Base-by-base conservation (phyloP, 2,113 vertebrate species). In the Phylloscopus whistleri region DNA sequence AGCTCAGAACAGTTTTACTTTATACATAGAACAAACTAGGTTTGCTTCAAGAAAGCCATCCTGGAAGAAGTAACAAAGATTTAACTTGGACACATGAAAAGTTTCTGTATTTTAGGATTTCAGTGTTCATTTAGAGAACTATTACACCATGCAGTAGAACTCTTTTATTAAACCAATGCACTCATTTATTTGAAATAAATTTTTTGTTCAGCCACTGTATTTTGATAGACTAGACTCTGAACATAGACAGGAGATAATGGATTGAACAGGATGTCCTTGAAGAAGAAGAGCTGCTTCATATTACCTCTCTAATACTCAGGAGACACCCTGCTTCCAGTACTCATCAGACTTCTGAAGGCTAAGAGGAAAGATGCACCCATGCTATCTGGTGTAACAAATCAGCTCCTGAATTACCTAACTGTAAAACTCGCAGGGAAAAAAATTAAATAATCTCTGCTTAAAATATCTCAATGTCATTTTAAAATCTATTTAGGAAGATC, bases 171-270 rank as follows among this genome's bases (percentile, higher is more conserved):
- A 97, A 97, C 96, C 91, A 97, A 16, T 86, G 68, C 31, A 87
- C 93, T 96, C 89, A 95, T 97, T 95, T 97, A 95, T 92, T 83
- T 96, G 93, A 97, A 96, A 97, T 97, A 94, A 94, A 97, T 92
- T 44, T 96, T 97, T 96, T 95, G 96, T 97, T 97, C 95, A 97
- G 62, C 97, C 95, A 89, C 80, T 92, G 56, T 98, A 95, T 97
- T 98, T 98, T 95, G 95, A 97, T 95, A 93, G 96, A 96, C 78
- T 85, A 83, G 81, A 87, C 84, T 93, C 69, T 89, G 90, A 92
- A 90, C 81, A 67, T 4, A 44, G 90, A 59, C 56, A 80, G 80
- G 66, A 97, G 94, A 96, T 95, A 97, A 97, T 97, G 91, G 84
- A 96, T 97, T 87, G 93, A 96, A 90, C 60, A 93, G 37, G 80